Base-by-base conservation (phyloP, 2,888 invertebrate species). In the Nemotelus pantherinus region DNA sequence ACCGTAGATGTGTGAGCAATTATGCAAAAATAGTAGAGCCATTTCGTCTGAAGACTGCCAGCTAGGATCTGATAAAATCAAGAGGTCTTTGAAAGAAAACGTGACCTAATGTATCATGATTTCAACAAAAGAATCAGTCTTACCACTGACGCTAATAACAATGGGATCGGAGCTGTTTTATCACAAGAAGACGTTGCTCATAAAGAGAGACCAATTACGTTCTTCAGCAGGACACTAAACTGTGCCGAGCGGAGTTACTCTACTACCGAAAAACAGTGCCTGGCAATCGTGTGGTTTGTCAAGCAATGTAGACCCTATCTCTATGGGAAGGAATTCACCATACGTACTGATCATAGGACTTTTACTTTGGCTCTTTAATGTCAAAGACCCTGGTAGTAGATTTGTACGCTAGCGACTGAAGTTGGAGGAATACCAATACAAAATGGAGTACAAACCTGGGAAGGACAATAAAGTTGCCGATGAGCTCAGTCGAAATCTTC, bases 371-470 rank as follows among this genome's bases (percentile, higher is more conserved):
- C 1, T 58, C 4, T 58, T 58, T 1, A 58, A 58, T 25, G 58
- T 58, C 25, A 58, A 1, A 25, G 25, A 58, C n/a, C 25, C 58
- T 58, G 58, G 58, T 25, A 10, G 25, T 84, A 79, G 81, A 63
- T 57, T 85, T 4, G 74, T 82, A 7, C 68, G 83, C 44, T 83
- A 83, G 83, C 58, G 82, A 60, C 77, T 83, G n/a, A 81, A 81
- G 79, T 78, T 83, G 5, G 80, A 81, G 50, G 82, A 83, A 70
- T 83, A 80, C 68, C 65, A 76, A 2, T 82, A 83, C 60, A 81
- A 81, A 77, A 25, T 25, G 25, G 25, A 25, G 25, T 25, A 25
- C 25, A 25, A 25, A 25, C 55, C 79, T 25, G 82, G 82, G 25
- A 80, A 79, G 48, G 10, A 44, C 57, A 64, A 64, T n/a, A 64